Percentiles rank a stretch among this genome's conserved stretches.
Evolutionary conservation across 2,797 vertebrate species (phyloP).

Genomic region (Falco biarmicus): DNA sequence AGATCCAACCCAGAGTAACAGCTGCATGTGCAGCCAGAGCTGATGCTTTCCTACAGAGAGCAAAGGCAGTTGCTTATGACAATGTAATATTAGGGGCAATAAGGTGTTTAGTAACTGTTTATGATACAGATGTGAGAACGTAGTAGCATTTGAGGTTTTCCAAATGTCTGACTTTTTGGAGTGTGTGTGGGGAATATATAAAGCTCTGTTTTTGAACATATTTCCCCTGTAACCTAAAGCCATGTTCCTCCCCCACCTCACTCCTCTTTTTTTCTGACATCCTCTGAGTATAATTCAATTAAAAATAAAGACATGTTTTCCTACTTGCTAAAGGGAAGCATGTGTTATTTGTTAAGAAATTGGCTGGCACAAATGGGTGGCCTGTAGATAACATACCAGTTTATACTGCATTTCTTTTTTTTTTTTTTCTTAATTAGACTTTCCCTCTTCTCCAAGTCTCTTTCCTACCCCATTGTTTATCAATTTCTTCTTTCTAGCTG

Average conservation of each 20-base stretch:
- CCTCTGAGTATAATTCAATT: constrained; percentile 60
- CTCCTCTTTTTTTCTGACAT: constrained; percentile 26
- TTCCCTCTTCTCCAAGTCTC: not conserved
- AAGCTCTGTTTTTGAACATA: not conserved
- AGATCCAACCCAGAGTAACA: not conserved
- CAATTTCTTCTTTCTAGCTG: not conserved
- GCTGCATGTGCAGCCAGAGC: not conserved
- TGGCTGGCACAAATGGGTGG: constrained; percentile 29
- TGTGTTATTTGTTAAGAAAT: constrained; percentile 41
- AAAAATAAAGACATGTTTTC: constrained; percentile 47
- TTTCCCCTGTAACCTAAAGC: constrained; percentile 25
- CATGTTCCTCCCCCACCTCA: constrained; percentile 5
- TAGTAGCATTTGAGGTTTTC: constrained; percentile 2
- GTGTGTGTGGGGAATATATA: not conserved
- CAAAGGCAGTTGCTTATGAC: not conserved
- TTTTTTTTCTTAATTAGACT: not conserved
- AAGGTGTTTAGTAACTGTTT: constrained; percentile 59
- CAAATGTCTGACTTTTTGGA: not conserved
- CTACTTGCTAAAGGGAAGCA: constrained; percentile 42
- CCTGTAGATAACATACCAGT: constrained; percentile 18
- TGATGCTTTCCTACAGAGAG: not conserved
- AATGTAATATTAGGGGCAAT: not conserved
- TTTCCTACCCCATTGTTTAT: not conserved
- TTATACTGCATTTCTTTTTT: not conserved
- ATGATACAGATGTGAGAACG: constrained; percentile 1